Percentiles rank a stretch among this genome's conserved stretches.
phyloP scores from a whole-genome alignment of 2,888 invertebrate species.

The Mycalesis mineus region DNA sequence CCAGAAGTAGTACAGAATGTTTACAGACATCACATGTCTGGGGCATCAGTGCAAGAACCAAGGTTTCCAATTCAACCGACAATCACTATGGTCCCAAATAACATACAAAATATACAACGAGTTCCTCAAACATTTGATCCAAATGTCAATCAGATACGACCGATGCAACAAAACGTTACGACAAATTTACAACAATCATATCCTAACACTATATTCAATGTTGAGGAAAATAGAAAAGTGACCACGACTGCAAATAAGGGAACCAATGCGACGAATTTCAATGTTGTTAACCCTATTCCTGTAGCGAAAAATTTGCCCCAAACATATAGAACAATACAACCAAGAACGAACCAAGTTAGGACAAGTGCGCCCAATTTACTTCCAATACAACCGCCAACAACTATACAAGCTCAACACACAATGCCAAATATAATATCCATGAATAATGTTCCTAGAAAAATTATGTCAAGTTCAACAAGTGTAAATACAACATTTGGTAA shows the following conservation, averaged over 20 bases:
- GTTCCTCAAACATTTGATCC: slow-evolving; percentile 19
- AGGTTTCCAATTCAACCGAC: slow-evolving; percentile 34
- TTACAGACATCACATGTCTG: slow-evolving; percentile 20
- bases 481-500: slow-evolving; percentile 18
- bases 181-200: slow-evolving; percentile 21
- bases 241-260: slow-evolving; percentile 12
- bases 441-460: slow-evolving; percentile 24
- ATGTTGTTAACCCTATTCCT: slow-evolving; percentile 12
- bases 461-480: slow-evolving; percentile 19
- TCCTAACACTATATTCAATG: slow-evolving; percentile 18
- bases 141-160: slow-evolving; percentile 27
- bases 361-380: slow-evolving; percentile 25
- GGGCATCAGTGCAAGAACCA: slow-evolving; percentile 23
- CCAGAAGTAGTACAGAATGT: slow-evolving; percentile 21
- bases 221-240: slow-evolving; percentile 18
- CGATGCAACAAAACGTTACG: slow-evolving; percentile 20
- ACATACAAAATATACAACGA: slow-evolving; percentile 33
- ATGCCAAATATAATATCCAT: slow-evolving; percentile 26
- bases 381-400: slow-evolving; percentile 16
- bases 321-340: slow-evolving; percentile 48
- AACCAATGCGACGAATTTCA: slow-evolving; percentile 7
- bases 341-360: slow-evolving; percentile 42
- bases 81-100: slow-evolving; percentile 38
- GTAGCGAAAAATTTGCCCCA: slow-evolving; percentile 19
- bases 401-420: slow-evolving; percentile 7